phyloP scores from a whole-genome alignment of 2,888 invertebrate genomes.

The Cephalotes varians region DNA sequence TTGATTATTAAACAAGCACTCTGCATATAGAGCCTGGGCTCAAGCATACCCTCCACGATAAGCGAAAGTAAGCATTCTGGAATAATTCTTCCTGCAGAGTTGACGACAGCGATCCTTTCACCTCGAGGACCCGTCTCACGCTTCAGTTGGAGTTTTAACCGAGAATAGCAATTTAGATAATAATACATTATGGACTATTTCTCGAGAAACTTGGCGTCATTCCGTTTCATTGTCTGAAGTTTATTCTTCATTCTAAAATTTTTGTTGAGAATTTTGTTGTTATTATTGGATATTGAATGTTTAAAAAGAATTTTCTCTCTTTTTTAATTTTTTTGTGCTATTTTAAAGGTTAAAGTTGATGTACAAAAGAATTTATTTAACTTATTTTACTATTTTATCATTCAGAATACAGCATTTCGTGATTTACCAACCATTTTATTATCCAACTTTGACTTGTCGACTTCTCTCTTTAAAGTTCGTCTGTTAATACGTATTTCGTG shows the following conservation, averaged over 20 bases:
- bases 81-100: constrained; percentile 62
- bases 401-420: background rate
- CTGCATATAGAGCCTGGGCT: constrained; percentile 21
- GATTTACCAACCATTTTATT: background rate
- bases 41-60: constrained; percentile 42
- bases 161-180: constrained; percentile 50
- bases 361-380: background rate
- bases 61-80: constrained; percentile 58
- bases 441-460: background rate
- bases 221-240: background rate
- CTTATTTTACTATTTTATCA: background rate
- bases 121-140: constrained; percentile 33
- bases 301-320: no score
- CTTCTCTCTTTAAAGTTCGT: background rate
- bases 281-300: background rate
- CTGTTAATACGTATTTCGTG: constrained; percentile 14
- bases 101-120: constrained; percentile 40
- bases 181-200: constrained; percentile 20
- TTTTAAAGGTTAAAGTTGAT: background rate
- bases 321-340: no score
- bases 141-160: constrained; percentile 16
- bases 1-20: constrained; percentile 63
- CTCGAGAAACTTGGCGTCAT: background rate
- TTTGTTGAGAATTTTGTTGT: background rate
- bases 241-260: background rate